Evolutionary conservation across 2,888 invertebrate species (phyloP).

Genomic region (Opisthograptis luteolata): DNA sequence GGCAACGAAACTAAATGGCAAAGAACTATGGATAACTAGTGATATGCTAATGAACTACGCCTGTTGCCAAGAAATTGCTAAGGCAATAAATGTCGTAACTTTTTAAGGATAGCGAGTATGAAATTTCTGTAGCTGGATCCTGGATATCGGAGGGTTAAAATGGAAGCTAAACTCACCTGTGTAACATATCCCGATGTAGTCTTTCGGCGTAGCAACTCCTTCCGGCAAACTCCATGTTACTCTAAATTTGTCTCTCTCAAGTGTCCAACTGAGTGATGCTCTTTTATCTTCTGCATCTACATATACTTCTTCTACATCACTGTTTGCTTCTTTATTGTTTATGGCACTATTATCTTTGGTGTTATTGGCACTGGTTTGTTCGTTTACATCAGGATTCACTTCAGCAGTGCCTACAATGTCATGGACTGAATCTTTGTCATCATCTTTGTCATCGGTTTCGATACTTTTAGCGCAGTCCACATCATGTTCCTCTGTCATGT

Average conservation of each 20-base stretch:
- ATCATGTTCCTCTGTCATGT: conserved; percentile 77
- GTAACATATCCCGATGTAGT: conserved; percentile 83
- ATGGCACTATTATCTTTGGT: conserved; percentile 59
- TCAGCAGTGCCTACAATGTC: conserved; percentile 27
- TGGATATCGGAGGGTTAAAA: neutral
- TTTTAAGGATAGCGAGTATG: neutral
- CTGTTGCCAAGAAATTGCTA: neutral
- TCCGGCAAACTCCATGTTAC: conserved; percentile 79
- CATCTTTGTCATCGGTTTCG: conserved; percentile 45
- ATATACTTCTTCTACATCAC: conserved; percentile 32
- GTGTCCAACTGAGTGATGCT: conserved; percentile 63
- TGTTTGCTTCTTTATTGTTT: conserved; percentile 41
- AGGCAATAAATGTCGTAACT: neutral
- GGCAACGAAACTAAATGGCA: conserved; percentile 4
- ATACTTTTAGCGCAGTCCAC: conserved; percentile 55
- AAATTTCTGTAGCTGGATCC: neutral
- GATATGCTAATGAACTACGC: conserved; percentile 7
- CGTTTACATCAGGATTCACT: neutral
- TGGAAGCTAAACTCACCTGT: conserved; percentile 70
- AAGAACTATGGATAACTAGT: conserved; percentile 1
- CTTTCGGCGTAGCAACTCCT: conserved; percentile 60
- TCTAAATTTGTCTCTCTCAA: conserved; percentile 67
- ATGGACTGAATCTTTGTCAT: conserved; percentile 42
- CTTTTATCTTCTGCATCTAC: conserved; percentile 35
- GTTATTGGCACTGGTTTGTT: conserved; percentile 61